phyloP scores from a whole-genome alignment of 1,140 invertebrate genomes.

The Tetraneura akinire region DNA sequence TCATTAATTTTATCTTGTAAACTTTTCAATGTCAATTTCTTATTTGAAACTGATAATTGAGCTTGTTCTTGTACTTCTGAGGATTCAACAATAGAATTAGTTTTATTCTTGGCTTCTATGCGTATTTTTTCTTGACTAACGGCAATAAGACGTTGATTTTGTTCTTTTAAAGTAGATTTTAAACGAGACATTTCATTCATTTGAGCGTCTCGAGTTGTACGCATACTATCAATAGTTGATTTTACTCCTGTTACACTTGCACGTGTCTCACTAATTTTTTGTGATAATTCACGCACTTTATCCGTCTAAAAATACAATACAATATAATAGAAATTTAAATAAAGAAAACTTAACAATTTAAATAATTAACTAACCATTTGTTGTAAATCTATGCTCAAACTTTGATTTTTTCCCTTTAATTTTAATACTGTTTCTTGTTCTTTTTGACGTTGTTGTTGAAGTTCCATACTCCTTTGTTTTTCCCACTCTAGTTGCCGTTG shows the following conservation, averaged over 20 bases:
- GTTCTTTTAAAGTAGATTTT: constrained; percentile 81
- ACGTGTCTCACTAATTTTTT: constrained; percentile 85
- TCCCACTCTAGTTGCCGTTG: constrained; percentile 96
- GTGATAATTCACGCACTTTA: constrained; percentile 82
- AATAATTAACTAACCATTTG: constrained; percentile 64
- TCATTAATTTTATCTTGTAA: constrained; percentile 73
- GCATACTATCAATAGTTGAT: constrained; percentile 94
- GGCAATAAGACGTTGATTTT: constrained; percentile 72
- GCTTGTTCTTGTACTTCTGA: constrained; percentile 61
- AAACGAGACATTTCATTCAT: constrained; percentile 86
- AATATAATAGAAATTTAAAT: constrained; percentile 16
- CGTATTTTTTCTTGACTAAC: constrained; percentile 82
- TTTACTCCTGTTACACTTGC: constrained; percentile 90
- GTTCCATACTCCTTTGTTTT: constrained; percentile 83
- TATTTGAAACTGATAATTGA: constrained; percentile 74
- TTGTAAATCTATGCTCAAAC: constrained; percentile 78
- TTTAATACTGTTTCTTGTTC: constrained; percentile 87
- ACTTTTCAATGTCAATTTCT: constrained; percentile 83
- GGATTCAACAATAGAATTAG: constrained; percentile 65
- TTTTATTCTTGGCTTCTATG: constrained; percentile 74
- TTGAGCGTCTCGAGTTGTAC: constrained; percentile 82
- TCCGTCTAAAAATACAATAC: constrained; percentile 65
- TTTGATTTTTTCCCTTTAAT: constrained; percentile 87
- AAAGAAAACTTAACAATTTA: neutral
- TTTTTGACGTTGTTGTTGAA: constrained; percentile 80